phyloP scores from a whole-genome alignment of 2,888 invertebrate species.

The Rhagium mordax region DNA sequence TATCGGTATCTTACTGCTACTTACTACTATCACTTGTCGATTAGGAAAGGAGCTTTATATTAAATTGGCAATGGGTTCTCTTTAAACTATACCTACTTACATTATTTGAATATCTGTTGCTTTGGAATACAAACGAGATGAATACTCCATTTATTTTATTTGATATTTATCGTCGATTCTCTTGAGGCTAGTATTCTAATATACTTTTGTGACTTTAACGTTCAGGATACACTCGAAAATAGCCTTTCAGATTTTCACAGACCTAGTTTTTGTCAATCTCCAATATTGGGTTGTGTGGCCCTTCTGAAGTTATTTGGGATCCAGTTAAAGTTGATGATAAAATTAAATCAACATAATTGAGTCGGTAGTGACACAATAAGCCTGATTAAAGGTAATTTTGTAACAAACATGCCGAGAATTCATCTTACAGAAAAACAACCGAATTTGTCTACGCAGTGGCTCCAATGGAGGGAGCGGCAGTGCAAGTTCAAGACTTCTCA shows the following conservation, averaged over 20 bases:
- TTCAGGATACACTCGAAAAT: not conserved
- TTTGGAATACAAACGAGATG: not conserved
- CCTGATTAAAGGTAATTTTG: too few species aligned
- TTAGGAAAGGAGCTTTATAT: not conserved
- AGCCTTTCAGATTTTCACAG: too few species aligned
- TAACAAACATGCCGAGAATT: too few species aligned
- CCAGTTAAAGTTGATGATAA: too few species aligned
- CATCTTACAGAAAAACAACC: too few species aligned
- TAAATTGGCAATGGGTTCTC: conserved; percentile 2
- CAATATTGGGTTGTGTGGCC: too few species aligned
- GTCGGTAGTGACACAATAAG: too few species aligned
- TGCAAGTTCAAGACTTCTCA: too few species aligned
- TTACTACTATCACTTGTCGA: conserved; percentile 5
- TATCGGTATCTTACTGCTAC: conserved; percentile 13
- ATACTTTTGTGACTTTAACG: not conserved
- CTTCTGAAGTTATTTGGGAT: too few species aligned
- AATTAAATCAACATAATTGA: too few species aligned
- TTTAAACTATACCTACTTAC: not conserved
- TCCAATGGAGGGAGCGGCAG: too few species aligned
- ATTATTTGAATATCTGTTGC: conserved; percentile 3
- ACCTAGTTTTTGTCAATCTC: not conserved
- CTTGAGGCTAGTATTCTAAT: not conserved
- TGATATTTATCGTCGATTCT: not conserved
- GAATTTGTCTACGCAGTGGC: too few species aligned
- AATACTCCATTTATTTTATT: conserved; percentile 2